Evolutionary conservation across 2,888 invertebrate species (phyloP), one percentile per base, ranked within the genome.

Genomic region (Ethmia dodecea): DNA sequence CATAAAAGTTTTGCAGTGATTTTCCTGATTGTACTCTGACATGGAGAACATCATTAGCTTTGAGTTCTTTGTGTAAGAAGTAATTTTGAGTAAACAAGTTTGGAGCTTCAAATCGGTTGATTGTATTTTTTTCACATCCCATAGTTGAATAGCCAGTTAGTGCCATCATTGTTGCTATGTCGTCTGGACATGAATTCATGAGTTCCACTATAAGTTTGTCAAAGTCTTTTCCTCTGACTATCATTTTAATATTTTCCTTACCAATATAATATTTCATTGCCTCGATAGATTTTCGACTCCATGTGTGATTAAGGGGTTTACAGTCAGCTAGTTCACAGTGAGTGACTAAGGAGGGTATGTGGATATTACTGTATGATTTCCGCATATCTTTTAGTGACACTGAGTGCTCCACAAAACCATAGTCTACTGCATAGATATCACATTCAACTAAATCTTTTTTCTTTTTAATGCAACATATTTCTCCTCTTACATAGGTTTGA

Each of bases 301-400:
- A 64, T 3, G 3, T 24, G 0, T 32, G 26, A 3, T 34, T 38
- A 3, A 28, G 30, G 3, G 64, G 61, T 29, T 42, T 38, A 27
- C 63, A 64, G 11, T 57, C 43, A 5, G 52, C 54, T 5, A 64
- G 38, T 20, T 50, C 42, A 26, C 62, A 62, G 13, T 54, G 53
- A 9, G 38, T 36, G 1, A 49, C 52, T 26, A 58, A 31, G 0
- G 54, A 32, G 5, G 56, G 55, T 5, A 58, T 18, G 25, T 10
- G 22, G 9, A 5, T 5, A 26, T 31, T n/a, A 6, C 8, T 33
- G 24, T 24, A 34, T 36, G 28, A 24, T 31, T n/a, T 45, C 14
- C 5, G 14, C 10, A 35, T 33, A 5, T 42, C 30, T 16, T 39
- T 40, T 1, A 50, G 4, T 1, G 51, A 41, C 3, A 63, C 41